Conservation (phyloP, 2,888 invertebrate genomes). For the Abrostola triplasia region DNA sequence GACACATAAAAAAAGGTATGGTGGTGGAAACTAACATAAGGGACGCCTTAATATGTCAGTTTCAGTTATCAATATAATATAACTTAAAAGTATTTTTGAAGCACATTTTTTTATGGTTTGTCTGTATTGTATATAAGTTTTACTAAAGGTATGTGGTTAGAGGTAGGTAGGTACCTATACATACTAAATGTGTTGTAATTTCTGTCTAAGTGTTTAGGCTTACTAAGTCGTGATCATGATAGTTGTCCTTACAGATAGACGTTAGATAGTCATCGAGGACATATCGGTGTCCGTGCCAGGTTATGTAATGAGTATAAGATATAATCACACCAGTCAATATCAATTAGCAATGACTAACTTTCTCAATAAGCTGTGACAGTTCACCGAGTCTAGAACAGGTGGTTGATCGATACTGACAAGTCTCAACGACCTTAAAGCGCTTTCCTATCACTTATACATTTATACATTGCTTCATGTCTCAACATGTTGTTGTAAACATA, state of each 20-base stretch:
- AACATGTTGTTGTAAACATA: background rate
- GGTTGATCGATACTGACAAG: slow-evolving; percentile 2
- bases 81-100: too few relatives aligned
- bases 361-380: background rate
- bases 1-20: too few relatives aligned
- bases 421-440: background rate
- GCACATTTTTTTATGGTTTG: too few relatives aligned
- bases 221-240: slow-evolving; percentile 39
- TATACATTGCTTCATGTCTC: slow-evolving; percentile 8
- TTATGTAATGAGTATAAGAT: background rate
- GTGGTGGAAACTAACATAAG: too few relatives aligned
- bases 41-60: too few relatives aligned
- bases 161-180: too few relatives aligned
- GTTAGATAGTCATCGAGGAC: slow-evolving; percentile 44
- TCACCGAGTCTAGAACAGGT: background rate
- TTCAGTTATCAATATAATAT: too few relatives aligned
- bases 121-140: too few relatives aligned
- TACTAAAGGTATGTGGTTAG: too few relatives aligned
- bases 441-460: slow-evolving; percentile 12
- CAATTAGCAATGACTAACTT: slow-evolving; percentile 6
- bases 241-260: slow-evolving; percentile 36
- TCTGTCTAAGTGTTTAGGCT: too few relatives aligned
- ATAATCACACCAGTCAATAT: slow-evolving; percentile 10
- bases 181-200: too few relatives aligned
- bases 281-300: slow-evolving; percentile 3